These are phyloP conservation scores for Pinna nobilis DNA, from an alignment of 1,140 invertebrate species.

Conservation along the genomic window DNA sequence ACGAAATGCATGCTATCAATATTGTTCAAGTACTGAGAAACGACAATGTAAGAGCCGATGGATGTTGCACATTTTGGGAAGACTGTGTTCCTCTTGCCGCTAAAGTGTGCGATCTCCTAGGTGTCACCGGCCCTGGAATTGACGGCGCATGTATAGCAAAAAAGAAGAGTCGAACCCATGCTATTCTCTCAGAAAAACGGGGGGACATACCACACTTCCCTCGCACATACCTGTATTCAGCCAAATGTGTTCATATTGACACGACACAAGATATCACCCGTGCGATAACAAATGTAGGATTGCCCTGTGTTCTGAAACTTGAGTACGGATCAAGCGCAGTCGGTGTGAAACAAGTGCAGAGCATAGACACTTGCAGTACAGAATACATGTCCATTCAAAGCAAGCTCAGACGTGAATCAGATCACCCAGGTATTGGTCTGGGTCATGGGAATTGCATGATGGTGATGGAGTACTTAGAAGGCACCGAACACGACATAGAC, in stretches of 20 bases:
- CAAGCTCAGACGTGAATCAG: constrained; percentile 27
- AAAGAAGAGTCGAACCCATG: constrained; percentile 51
- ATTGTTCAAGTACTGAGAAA: constrained; percentile 43
- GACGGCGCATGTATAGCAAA: constrained; percentile 49
- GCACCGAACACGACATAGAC: constrained; percentile 60
- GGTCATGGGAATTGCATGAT: constrained; percentile 50
- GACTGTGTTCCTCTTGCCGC: constrained; percentile 51
- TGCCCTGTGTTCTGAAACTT: constrained; percentile 54
- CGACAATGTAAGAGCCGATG: constrained; percentile 29
- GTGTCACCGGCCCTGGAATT: constrained; percentile 27
- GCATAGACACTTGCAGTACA: constrained; percentile 31
- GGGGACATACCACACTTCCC: constrained; percentile 53
- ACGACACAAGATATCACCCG: constrained; percentile 20
- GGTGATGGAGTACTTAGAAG: constrained; percentile 46
- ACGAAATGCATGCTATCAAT: constrained; percentile 29
- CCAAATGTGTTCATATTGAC: constrained; percentile 21
- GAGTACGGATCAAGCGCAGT: constrained; percentile 58
- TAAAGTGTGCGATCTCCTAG: constrained; percentile 33
- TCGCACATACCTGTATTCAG: constrained; percentile 42
- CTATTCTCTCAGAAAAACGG: constrained; percentile 13
- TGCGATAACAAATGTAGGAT: constrained; percentile 1
- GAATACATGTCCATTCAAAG: constrained; percentile 34
- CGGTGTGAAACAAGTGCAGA: constrained; percentile 48
- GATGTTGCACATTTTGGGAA: constrained; percentile 57
- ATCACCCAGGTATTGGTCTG: constrained; percentile 52